Conservation (phyloP, 2,113 vertebrate genomes). For the Hypocryptadius cinnamomeus region DNA sequence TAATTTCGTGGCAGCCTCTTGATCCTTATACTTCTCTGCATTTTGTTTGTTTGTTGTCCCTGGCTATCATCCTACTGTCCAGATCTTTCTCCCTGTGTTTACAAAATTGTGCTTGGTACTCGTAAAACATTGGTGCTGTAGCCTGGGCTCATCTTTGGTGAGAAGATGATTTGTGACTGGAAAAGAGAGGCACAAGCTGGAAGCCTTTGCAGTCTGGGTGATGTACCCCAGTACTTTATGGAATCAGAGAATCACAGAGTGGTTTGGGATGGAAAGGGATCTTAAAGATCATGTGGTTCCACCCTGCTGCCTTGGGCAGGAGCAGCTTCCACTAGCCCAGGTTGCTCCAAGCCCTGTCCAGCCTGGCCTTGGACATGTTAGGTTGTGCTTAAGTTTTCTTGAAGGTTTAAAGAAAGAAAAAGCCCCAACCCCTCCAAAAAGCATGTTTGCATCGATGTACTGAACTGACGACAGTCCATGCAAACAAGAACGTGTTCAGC, state of each 20-base stretch:
- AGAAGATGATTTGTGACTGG: background rate
- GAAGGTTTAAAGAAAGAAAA: background rate
- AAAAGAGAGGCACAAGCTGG: background rate
- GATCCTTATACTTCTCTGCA: background rate
- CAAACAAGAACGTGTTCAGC: background rate
- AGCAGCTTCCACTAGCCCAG: background rate
- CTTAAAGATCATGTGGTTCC: too few relatives aligned
- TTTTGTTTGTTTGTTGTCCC: background rate
- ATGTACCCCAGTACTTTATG: background rate
- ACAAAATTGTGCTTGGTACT: background rate
- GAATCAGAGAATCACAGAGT: background rate
- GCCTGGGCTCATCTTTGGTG: background rate
- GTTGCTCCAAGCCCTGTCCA: background rate
- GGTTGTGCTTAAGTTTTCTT: background rate
- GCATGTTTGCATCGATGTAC: background rate
- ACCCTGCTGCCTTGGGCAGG: background rate
- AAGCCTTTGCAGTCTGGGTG: background rate
- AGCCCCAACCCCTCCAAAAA: background rate
- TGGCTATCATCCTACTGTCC: background rate
- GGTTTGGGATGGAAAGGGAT: background rate
- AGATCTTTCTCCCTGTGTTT: background rate
- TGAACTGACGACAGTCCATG: background rate
- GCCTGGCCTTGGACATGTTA: background rate
- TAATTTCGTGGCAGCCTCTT: background rate
- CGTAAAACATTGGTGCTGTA: background rate